Base-by-base conservation (phyloP, 2,888 invertebrate species). In the Sphaeridia pumilis region DNA sequence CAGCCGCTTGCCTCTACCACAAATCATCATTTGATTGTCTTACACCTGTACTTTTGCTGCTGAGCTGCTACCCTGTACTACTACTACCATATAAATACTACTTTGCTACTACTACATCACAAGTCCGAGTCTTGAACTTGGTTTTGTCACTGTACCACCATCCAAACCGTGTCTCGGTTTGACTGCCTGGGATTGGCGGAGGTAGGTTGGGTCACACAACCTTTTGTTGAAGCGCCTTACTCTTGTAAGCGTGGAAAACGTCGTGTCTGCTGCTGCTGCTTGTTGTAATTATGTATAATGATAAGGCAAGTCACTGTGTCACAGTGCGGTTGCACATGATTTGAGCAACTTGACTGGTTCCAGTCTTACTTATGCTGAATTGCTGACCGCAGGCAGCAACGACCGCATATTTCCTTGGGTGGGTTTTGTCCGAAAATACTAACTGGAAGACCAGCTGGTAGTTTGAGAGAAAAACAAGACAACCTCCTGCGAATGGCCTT, bases 101-200 rank as follows among this genome's bases (percentile, higher is more conserved):
- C 31, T 10, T 31, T 31, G 5, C 38, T 14, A 38, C 38, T 38
- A 20, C 20, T 20, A 38, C 38, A 38, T 38, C 38, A n/a, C n/a
- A n/a, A n/a, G n/a, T n/a, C n/a, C n/a, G n/a, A n/a, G n/a, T n/a
- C n/a, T n/a, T n/a, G n/a, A n/a, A n/a, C n/a, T n/a, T n/a, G n/a
- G n/a, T n/a, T n/a, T n/a, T 38, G 20, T 38, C 38, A 17, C 17
- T 38, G 12, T n/a, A n/a, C n/a, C n/a, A n/a, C 38, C 12, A 47
- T 47, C 47, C 47, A 31, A 47, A 36, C 47, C 47, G 47, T 47
- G 47, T 35, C 47, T 35, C 47, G 47, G 47, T 47, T 47, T 47
- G 47, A 47, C 47, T 47, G 47, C 47, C 34, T 28, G 47, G 20
- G 21, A 20, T 26, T 47, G 25, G 47, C 47, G 47, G 47, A 47